These are phyloP conservation scores for Blastobasis lacticolella DNA, from an alignment of 2,888 invertebrate species.

Conservation along the genomic window DNA sequence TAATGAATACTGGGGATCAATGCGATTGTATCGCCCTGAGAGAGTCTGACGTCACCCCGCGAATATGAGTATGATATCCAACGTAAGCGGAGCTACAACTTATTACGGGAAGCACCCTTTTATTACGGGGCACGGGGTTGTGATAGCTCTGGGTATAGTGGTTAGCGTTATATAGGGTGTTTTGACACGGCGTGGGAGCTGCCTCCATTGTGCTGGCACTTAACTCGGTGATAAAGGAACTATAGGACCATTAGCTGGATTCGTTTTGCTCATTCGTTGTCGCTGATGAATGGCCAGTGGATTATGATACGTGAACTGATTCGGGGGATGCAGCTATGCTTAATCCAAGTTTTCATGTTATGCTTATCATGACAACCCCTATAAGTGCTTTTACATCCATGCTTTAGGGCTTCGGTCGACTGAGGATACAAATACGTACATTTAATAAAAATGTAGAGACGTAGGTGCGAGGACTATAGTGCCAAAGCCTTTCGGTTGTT, in stretches of 20 bases:
- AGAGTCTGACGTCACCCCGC: conserved; percentile 40
- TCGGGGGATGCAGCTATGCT: conserved; percentile 27
- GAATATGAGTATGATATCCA: neutral
- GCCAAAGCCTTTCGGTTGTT: too few species aligned
- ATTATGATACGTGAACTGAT: conserved; percentile 62
- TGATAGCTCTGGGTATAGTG: neutral
- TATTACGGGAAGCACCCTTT: neutral
- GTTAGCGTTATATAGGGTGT: conserved; percentile 46
- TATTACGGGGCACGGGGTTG: neutral
- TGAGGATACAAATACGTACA: neutral
- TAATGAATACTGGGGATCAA: conserved; percentile 56
- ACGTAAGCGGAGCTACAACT: too few species aligned
- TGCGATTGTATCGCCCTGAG: conserved; percentile 52
- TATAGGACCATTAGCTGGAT: conserved; percentile 66
- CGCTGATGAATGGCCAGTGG: conserved; percentile 63
- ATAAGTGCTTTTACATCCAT: neutral
- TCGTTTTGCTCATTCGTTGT: conserved; percentile 69
- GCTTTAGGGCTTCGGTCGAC: neutral
- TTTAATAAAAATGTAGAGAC: neutral
- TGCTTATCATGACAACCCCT: neutral
- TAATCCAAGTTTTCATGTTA: conserved; percentile 23
- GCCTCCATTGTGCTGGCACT: conserved; percentile 64
- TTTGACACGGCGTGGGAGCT: conserved; percentile 71
- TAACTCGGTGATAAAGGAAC: conserved; percentile 69
- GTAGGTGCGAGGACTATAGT: too few species aligned